A percentile compares a stretch with the other conserved stretches of the same genome.
phyloP scores from a whole-genome alignment of 2,113 vertebrate species.

The Conger conger region DNA sequence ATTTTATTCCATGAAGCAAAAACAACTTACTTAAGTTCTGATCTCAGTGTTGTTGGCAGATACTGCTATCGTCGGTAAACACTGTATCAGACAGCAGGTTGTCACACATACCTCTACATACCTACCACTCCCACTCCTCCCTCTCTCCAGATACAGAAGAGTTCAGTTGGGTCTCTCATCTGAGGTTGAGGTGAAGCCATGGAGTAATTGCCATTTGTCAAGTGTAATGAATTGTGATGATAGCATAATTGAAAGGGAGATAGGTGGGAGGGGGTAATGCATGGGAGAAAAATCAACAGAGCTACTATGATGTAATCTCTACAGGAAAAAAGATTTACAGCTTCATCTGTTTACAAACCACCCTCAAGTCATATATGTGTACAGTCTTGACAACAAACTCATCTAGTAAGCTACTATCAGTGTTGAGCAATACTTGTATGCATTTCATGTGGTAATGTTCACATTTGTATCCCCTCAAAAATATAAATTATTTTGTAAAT shows the following conservation, averaged over 20 bases:
- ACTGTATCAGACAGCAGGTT: slow-evolving; percentile 48
- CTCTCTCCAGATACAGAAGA: slow-evolving; percentile 40
- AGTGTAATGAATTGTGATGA: slow-evolving; percentile 56
- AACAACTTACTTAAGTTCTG: too few relatives aligned
- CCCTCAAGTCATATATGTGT: background rate
- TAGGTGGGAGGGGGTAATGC: background rate
- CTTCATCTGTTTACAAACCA: background rate
- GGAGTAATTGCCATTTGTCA: slow-evolving; percentile 55
- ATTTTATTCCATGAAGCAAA: too few relatives aligned
- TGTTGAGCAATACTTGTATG: too few relatives aligned
- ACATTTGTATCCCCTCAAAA: too few relatives aligned
- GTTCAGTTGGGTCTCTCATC: slow-evolving; percentile 56
- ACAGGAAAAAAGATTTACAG: background rate
- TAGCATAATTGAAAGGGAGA: slow-evolving; percentile 49
- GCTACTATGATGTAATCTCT: background rate
- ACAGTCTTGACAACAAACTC: background rate
- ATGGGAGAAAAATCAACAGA: background rate
- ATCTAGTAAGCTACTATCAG: too few relatives aligned
- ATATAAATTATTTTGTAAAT: too few relatives aligned
- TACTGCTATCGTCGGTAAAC: slow-evolving; percentile 27
- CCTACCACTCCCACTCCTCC: slow-evolving; percentile 33
- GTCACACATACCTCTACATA: slow-evolving; percentile 38
- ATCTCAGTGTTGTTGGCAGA: too few relatives aligned
- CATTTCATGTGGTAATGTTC: too few relatives aligned
- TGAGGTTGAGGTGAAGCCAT: slow-evolving; percentile 50